These are phyloP conservation scores for Euproctis similis DNA, from an alignment of 2,888 invertebrate species.

Conservation along the genomic window DNA sequence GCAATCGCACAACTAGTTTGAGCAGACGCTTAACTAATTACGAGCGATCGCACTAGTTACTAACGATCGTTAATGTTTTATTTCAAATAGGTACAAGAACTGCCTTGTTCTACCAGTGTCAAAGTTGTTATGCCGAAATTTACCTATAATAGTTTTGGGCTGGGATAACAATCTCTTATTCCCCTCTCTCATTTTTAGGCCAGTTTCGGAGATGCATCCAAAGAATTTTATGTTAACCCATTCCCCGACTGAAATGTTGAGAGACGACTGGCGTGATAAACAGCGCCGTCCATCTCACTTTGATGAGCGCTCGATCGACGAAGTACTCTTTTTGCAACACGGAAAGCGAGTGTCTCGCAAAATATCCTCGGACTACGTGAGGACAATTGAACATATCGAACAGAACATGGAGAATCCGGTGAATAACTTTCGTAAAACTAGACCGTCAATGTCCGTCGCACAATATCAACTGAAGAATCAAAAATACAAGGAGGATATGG, in stretches of 20 bases:
- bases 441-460: slow-evolving; percentile 43
- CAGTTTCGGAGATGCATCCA: slow-evolving; percentile 20
- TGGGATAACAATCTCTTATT: too few species aligned
- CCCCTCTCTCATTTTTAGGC: slow-evolving; percentile 30
- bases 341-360: slow-evolving; percentile 41
- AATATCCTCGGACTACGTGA: slow-evolving; percentile 57
- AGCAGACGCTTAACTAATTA: too few species aligned
- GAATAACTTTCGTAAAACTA: slow-evolving; percentile 44
- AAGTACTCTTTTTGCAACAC: slow-evolving; percentile 31
- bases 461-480: slow-evolving; percentile 48
- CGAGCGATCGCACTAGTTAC: too few species aligned
- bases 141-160: too few species aligned
- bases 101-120: too few species aligned
- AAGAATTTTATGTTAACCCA: slow-evolving; percentile 26
- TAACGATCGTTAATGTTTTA: too few species aligned
- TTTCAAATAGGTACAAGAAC: too few species aligned
- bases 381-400: slow-evolving; percentile 43
- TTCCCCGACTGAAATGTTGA: slow-evolving; percentile 2
- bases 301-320: background rate
- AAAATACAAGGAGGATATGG: slow-evolving; percentile 23
- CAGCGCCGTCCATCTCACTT: background rate
- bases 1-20: too few species aligned
- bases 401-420: slow-evolving; percentile 37
- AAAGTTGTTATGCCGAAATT: too few species aligned
- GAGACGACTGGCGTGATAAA: slow-evolving; percentile 22